Percentiles rank a stretch among this genome's conserved stretches.
Evolutionary conservation across 2,888 invertebrate species (phyloP).

Genomic region (Standfussiana lucernea): DNA sequence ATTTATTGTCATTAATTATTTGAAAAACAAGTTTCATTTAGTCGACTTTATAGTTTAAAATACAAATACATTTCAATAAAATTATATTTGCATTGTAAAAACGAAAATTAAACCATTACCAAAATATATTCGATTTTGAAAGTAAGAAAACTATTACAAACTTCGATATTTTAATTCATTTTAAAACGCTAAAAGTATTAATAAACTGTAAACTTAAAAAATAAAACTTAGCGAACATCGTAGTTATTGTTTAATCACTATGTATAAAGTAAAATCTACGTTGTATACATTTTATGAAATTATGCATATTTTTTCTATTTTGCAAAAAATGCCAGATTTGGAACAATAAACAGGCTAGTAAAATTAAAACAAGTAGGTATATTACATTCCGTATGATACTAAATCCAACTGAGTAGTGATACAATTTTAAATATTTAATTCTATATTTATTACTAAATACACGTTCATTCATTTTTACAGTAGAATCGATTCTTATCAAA

Average conservation of each 20-base stretch:
- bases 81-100: constrained; percentile 30
- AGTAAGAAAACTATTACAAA: background rate
- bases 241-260: background rate
- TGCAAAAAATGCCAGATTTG: background rate
- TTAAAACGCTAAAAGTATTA: background rate
- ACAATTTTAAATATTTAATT: constrained; percentile 46
- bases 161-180: background rate
- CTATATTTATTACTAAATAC: constrained; percentile 57
- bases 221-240: background rate
- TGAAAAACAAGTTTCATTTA: constrained; percentile 47
- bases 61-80: constrained; percentile 36
- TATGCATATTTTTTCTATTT: background rate
- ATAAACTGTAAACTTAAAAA: background rate
- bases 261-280: background rate
- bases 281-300: constrained; percentile 21
- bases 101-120: background rate
- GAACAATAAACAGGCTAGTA: background rate
- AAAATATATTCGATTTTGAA: too few relatives aligned
- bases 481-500: constrained; percentile 76
- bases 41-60: constrained; percentile 45
- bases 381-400: constrained; percentile 8
- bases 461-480: constrained; percentile 68
- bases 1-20: constrained; percentile 83
- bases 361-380: constrained; percentile 4
- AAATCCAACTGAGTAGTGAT: constrained; percentile 43